phyloP scores from a whole-genome alignment of 2,113 vertebrate species.

The Nesoenas mayeri region DNA sequence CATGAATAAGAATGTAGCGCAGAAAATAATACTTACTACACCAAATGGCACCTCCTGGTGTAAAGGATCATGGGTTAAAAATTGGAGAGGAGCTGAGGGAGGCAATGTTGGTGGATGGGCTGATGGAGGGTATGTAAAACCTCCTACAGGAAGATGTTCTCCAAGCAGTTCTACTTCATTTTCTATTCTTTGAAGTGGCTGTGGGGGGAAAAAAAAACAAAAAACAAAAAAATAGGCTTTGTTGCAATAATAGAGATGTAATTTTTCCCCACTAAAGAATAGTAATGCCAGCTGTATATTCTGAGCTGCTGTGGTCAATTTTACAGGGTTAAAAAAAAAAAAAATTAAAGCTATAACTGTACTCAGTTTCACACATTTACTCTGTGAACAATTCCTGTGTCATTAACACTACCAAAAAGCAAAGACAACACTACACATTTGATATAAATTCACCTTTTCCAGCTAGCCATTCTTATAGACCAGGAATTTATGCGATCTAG shows the following conservation, averaged over 20 bases:
- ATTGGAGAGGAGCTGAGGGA: slow-evolving; percentile 92
- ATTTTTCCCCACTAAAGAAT: background rate
- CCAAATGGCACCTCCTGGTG: slow-evolving; percentile 94
- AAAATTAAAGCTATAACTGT: background rate
- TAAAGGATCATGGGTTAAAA: slow-evolving; percentile 92
- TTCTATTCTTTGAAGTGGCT: slow-evolving; percentile 97
- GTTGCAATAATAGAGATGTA: background rate
- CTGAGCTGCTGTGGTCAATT: background rate
- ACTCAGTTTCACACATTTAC: background rate
- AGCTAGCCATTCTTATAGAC: slow-evolving; percentile 42
- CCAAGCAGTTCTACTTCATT: slow-evolving; percentile 95
- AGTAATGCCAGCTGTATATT: background rate
- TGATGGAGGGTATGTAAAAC: slow-evolving; percentile 90
- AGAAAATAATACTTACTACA: slow-evolving; percentile 82
- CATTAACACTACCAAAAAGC: slow-evolving; percentile 3
- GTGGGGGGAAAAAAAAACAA: background rate
- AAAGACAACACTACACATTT: slow-evolving; percentile 14
- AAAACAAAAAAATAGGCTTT: background rate
- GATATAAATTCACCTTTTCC: slow-evolving; percentile 31
- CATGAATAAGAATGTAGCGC: background rate
- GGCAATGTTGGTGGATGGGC: slow-evolving; percentile 87
- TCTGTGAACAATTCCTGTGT: background rate
- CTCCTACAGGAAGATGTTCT: slow-evolving; percentile 92
- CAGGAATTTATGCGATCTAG: slow-evolving; percentile 34
- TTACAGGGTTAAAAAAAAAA: background rate